Evolutionary conservation across 2,888 invertebrate species (phyloP).

Genomic region (Drosophila neoperkinsi): DNA sequence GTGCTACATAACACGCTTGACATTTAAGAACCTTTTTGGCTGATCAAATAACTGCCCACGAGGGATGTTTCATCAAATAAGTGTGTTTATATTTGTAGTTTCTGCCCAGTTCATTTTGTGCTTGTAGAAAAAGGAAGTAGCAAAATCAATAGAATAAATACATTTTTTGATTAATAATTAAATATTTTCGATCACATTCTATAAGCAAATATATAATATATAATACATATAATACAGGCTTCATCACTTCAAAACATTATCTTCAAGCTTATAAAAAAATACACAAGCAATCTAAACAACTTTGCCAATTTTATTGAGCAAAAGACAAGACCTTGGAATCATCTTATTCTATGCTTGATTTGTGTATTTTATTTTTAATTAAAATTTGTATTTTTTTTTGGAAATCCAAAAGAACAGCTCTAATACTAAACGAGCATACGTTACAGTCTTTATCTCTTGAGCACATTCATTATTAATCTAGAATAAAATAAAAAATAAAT

Average conservation of each 20-base stretch:
- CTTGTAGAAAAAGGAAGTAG: neutral
- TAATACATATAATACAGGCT: neutral
- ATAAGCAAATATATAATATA: neutral
- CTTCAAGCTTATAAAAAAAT: neutral
- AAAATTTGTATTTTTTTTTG: neutral
- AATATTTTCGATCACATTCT: neutral
- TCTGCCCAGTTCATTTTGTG: neutral
- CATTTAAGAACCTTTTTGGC: slow-evolving; percentile 51
- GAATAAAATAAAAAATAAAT: neutral
- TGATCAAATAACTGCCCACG: slow-evolving; percentile 13
- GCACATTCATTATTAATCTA: neutral
- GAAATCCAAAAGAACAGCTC: neutral
- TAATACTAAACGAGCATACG: slow-evolving; percentile 5
- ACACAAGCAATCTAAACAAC: neutral
- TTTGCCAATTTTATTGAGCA: neutral
- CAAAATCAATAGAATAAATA: neutral
- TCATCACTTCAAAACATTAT: neutral
- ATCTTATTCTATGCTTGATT: neutral
- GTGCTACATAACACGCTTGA: slow-evolving; percentile 38
- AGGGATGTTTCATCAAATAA: slow-evolving; percentile 19
- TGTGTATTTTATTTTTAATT: neutral
- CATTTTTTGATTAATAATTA: neutral
- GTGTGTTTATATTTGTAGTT: neutral
- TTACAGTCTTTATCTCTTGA: neutral
- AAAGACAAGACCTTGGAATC: slow-evolving; percentile 2